Evolutionary conservation across 2,888 invertebrate genomes (phyloP).

Genomic region (Sipunculus nudus): DNA sequence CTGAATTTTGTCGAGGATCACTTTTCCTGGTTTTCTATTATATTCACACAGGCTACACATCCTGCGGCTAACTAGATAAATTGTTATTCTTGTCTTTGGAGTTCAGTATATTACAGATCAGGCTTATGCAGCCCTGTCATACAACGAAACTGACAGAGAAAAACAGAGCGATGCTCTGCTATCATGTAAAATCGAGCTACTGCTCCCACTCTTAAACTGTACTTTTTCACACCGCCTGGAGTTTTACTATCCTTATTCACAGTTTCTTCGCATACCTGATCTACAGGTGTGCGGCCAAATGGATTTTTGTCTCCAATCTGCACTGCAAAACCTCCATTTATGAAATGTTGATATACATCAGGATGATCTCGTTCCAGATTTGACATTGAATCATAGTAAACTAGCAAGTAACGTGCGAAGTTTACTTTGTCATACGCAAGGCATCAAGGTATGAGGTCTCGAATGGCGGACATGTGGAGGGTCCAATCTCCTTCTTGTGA

Average conservation of each 20-base stretch:
- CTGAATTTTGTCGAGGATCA: too few relatives aligned
- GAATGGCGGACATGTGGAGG: constrained; percentile 9
- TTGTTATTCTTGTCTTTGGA: too few relatives aligned
- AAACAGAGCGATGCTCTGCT: constrained; percentile 23
- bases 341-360: constrained; percentile 9
- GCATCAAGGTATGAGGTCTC: constrained; percentile 18
- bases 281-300: too few relatives aligned
- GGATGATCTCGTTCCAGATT: constrained; percentile 25
- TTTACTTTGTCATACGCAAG: constrained; percentile 20
- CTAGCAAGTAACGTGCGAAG: constrained; percentile 21
- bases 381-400: constrained; percentile 35
- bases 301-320: too few relatives aligned
- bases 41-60: too few relatives aligned
- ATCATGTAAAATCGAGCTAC: constrained; percentile 17
- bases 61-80: too few relatives aligned
- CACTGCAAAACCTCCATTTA: too few relatives aligned
- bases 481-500: constrained; percentile 18
- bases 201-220: constrained; percentile 9
- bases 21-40: too few relatives aligned
- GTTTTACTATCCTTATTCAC: constrained; percentile 25
- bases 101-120: constrained; percentile 2
- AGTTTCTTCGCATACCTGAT: constrained; percentile 20
- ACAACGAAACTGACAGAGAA: constrained; percentile 10
- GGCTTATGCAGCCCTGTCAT: constrained; percentile 1
- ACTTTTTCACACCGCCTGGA: constrained; percentile 14